Evolutionary conservation across 2,113 vertebrate species (phyloP), one percentile per base, ranked within the genome.

Genomic region (Seriola quinqueradiata): DNA sequence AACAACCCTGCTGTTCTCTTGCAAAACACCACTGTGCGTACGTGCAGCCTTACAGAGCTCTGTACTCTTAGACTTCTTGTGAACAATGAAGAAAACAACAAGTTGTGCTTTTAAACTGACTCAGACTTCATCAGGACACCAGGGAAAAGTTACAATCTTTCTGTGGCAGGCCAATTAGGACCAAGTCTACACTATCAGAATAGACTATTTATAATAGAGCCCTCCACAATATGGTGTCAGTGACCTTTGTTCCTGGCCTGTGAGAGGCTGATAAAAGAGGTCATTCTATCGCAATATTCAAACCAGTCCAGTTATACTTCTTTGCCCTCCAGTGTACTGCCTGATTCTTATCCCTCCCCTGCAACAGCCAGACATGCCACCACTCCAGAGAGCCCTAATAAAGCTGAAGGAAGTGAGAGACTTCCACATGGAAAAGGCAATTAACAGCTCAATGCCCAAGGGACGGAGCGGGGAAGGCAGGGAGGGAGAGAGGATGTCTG

Each of bases 381-480:
- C 50, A 75, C 84, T 81, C 77, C 23, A 8, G 55, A 87, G 88
- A 87, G 75, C 40, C 48, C 71, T 72, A 67, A 91, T 87, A 92
- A 89, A 92, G 86, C 81, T 82, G 75, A 71, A 76, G 86, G 85
- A 85, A 90, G 86, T 84, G 64, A 83, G 86, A 91, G 87, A 92
- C 71, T 87, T 94, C 90, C 86, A 85, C 82, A 66, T 80, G 91
- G 86, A 92, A 88, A 90, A 94, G 84, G 92, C 90, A 93, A 93
- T 94, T 94, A 94, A 92, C 87, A 89, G 80, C 84, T 87, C 68
- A 85, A 76, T 84, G 70, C 93, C 83, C 76, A 28, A 42, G 89
- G 89, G 89, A 86, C 50, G 32, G 67, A 85, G 82, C 1, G 13
- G 55, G 70, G 57, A 67, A 68, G 57, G 67, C 63, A 77, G 69